Percentiles rank a stretch among this genome's conserved stretches.
These are phyloP conservation scores for Lophius piscatorius DNA, from an alignment of 2,113 vertebrate genomes.

Conservation along the genomic window DNA sequence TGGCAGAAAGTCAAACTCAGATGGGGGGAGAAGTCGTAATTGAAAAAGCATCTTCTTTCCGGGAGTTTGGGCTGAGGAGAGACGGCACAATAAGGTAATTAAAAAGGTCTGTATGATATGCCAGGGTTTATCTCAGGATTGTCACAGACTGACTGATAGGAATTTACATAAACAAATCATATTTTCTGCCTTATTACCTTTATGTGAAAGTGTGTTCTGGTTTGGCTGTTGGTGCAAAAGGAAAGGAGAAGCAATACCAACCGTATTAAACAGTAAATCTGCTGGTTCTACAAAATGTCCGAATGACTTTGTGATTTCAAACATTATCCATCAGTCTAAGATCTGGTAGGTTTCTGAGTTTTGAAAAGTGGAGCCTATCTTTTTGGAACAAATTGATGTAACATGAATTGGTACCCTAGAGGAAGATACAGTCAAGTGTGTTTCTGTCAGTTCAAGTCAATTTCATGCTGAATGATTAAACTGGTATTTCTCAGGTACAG, in stretches of 20 bases:
- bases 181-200: slow-evolving; percentile 58
- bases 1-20: no score
- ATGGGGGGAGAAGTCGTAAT: slow-evolving; percentile 70
- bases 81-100: slow-evolving; percentile 64
- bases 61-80: slow-evolving; percentile 62
- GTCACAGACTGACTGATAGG: slow-evolving; percentile 58
- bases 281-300: neutral
- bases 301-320: neutral
- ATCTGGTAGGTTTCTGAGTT: no score
- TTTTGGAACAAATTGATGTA: no score
- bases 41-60: slow-evolving; percentile 77
- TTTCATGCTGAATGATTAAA: no score
- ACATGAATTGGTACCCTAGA: no score
- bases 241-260: slow-evolving; percentile 4
- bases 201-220: slow-evolving; percentile 16
- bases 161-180: slow-evolving; percentile 70
- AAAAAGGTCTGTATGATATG: slow-evolving; percentile 50
- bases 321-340: neutral
- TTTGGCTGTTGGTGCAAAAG: slow-evolving; percentile 13
- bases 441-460: no score
- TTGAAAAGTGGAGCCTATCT: no score
- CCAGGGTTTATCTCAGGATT: slow-evolving; percentile 60
- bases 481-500: no score
- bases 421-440: no score
- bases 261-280: neutral